Percentiles rank a stretch among this genome's conserved stretches.
Conservation (phyloP, 2,888 invertebrate species). For the Ariolimax columbianus region DNA sequence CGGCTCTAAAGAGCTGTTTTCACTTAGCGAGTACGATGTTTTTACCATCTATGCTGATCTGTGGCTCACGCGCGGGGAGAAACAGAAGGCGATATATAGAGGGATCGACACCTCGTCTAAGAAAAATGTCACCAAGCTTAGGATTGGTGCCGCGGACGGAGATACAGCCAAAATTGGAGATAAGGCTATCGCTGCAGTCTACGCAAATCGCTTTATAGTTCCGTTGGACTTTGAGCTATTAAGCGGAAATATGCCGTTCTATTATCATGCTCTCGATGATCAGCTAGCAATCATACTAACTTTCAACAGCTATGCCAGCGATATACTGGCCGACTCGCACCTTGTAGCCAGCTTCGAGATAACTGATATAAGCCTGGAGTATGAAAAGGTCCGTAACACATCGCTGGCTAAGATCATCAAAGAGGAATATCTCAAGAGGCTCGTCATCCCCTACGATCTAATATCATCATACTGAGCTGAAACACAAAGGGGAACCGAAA, state of each 20-base stretch:
- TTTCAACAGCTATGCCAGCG: neutral
- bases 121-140: neutral
- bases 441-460: no score
- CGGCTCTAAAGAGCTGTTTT: neutral
- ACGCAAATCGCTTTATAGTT: neutral
- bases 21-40: neutral
- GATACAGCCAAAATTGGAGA: neutral
- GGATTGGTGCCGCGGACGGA: neutral
- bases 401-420: neutral
- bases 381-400: neutral
- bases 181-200: neutral
- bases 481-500: no score
- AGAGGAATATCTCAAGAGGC: no score
- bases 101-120: neutral
- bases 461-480: no score
- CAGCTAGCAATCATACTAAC: neutral
- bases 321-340: neutral
- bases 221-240: neutral
- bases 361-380: neutral
- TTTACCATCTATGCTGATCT: neutral
- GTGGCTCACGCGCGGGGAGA: neutral
- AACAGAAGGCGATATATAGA: neutral
- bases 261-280: neutral
- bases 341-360: neutral
- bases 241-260: neutral